A percentile compares a stretch with the other conserved stretches of the same genome.
phyloP scores from a whole-genome alignment of 2,888 invertebrate species.

The Agonopterix subpropinquella region DNA sequence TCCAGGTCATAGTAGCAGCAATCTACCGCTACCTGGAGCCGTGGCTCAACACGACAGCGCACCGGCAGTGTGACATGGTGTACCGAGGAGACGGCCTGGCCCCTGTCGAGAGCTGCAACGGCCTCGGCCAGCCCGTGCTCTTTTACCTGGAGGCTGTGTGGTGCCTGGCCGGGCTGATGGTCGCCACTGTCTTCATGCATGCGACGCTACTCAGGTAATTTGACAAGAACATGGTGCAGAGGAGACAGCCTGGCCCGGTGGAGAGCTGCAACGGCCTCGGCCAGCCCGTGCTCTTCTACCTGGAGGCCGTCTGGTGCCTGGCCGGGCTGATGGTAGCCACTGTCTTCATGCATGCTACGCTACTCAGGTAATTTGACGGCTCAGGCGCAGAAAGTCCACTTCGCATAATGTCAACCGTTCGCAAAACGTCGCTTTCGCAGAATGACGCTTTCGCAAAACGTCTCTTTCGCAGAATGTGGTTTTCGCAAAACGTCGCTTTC shows the following conservation, averaged over 20 bases:
- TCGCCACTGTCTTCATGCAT: slow-evolving; percentile 79
- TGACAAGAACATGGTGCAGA: slow-evolving; percentile 66
- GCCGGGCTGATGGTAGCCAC: slow-evolving; percentile 82
- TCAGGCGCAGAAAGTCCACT: too few relatives aligned
- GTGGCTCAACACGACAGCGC: slow-evolving; percentile 34
- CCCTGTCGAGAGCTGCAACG: slow-evolving; percentile 84
- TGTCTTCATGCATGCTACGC: slow-evolving; percentile 80
- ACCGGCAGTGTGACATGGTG: slow-evolving; percentile 61
- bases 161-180: slow-evolving; percentile 82
- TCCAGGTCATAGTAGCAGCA: slow-evolving; percentile 59
- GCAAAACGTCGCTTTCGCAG: too few relatives aligned
- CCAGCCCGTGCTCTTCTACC: slow-evolving; percentile 88
- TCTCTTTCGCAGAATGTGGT: too few relatives aligned
- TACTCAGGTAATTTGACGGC: slow-evolving; percentile 79
- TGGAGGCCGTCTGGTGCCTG: slow-evolving; percentile 84
- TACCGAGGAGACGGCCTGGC: slow-evolving; percentile 78
- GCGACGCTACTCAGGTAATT: slow-evolving; percentile 79
- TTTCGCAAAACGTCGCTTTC: too few relatives aligned
- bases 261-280: slow-evolving; percentile 86
- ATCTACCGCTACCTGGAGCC: slow-evolving; percentile 54
- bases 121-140: slow-evolving; percentile 84
- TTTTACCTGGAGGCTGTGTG: slow-evolving; percentile 89
- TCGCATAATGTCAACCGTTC: too few relatives aligned
- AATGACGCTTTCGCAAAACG: too few relatives aligned
- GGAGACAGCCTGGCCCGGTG: slow-evolving; percentile 77